Base-by-base conservation (phyloP, 35 echinoderm and acorn worm genomes). In the Anneissia japonica region DNA sequence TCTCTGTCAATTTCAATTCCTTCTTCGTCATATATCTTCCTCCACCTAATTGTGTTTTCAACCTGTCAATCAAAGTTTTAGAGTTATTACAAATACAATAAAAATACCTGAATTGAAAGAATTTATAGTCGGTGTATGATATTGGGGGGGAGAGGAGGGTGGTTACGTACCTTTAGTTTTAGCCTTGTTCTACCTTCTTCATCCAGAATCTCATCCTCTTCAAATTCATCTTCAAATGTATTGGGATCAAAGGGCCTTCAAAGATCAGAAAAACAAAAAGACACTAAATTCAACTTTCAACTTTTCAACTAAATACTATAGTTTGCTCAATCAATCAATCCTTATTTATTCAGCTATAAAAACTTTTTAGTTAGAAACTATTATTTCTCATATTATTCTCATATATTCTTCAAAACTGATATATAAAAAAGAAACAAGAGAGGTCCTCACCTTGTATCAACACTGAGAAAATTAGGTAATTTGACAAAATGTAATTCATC, bases 171-270 rank as follows among this genome's bases (percentile, higher is more conserved):
- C 88, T 97, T 97, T 36, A 97, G 80, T 78, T 97, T 97, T 35
- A 97, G 79, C 56, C 95, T 97, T 79, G 95, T 97, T 87, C 95
- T 91, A 45, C 95, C 95, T 86, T 97, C 95, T 82, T 97, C 95
- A 89, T 97, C 95, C 32, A 97, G 74, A 4, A 97, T 89, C 34
- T 97, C 95, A 89, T 97, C 95, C 37, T 97, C 95, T 55, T 97
- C 95, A 83, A 97, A 84, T 55, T 97, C 95, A 80, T 97, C 95
- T 38, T 97, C 95, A 86, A 93, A 97, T 73, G 87, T 93, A 38
- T 84, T 82, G 31, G 91, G 89, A 72, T 97, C 95, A 89, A 97
- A 97, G 19, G 95, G 95, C 45, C 95, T 97, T 81, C 19, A 88
- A 77, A 23, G 34, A 74, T 35, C 76, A 34, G 19, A 81, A 81